Evolutionary conservation across 1,140 invertebrate genomes (phyloP), one percentile per base, ranked within the genome.

Genomic region (Calosoma granatense): DNA sequence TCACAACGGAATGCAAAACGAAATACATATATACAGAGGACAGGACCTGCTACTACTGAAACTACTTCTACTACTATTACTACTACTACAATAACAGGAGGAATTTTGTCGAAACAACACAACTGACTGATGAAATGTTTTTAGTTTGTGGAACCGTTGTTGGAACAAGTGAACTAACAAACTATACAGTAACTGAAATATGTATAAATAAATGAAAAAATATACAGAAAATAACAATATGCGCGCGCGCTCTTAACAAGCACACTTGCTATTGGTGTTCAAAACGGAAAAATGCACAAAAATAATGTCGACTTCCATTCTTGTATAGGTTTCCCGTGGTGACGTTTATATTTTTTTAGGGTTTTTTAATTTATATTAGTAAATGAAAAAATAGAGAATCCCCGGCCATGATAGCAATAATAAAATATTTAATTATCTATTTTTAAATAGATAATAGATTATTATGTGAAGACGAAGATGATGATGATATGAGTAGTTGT

Each of bases 351-450:
- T 41, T 52, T 59, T 55, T 56, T 53, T 47, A 47, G 41, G 17
- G 41, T 47, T 47, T 47, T 47, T 47, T 47, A 4, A 47, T 47
- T 47, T 47, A 4, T 22, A 1, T 14, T 51, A 51, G 14, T 51
- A 56, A 22, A 56, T 4, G 15, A 56, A 21, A 56, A 11, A 21
- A 21, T 20, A 20, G 17, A 56, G 55, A 30, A 30, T 61, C 63
- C 65, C 62, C 62, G 60, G 61, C 64, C 62, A 66, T 54, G 52
- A 66, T 65, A 66, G 63, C 64, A 67, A 67, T 67, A 66, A 66
- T 62, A 60, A 53, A 43, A 56, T 11, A 47, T 47, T 17, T 47
- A 47, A 12, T 47, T 47, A 17, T 47, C 9, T 12, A 4, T 4
- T 47, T 47, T 47, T 11, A 47, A 47, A 47, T 47, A 47, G 41